These are phyloP conservation scores for Magallana gigas DNA, from an alignment of 1,140 invertebrate species.

Conservation along the genomic window DNA sequence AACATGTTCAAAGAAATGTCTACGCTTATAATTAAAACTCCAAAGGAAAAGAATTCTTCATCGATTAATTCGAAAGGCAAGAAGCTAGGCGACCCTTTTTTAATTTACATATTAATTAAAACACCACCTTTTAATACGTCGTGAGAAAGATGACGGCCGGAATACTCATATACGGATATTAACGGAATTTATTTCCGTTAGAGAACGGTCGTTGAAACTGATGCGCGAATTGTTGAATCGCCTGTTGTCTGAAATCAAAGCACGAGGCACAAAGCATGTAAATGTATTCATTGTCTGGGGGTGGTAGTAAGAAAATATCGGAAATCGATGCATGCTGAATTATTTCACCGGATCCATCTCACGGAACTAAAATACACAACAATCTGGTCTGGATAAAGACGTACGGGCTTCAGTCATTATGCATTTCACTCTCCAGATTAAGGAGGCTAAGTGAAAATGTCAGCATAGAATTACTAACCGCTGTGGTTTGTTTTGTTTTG, in stretches of 20 bases:
- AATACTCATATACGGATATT: background rate
- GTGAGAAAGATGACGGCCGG: background rate
- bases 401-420: background rate
- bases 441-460: too few relatives aligned
- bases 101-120: too few relatives aligned
- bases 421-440: too few relatives aligned
- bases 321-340: background rate
- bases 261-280: background rate
- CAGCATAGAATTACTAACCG: too few relatives aligned
- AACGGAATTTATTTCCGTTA: conserved; percentile 13
- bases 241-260: background rate
- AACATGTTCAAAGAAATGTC: too few relatives aligned
- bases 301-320: background rate
- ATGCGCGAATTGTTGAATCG: background rate
- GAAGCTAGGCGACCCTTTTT: too few relatives aligned
- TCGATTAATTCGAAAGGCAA: too few relatives aligned
- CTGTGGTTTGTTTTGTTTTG: too few relatives aligned
- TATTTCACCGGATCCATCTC: background rate
- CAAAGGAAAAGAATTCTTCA: too few relatives aligned
- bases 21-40: too few relatives aligned
- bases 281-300: background rate
- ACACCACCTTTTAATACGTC: too few relatives aligned
- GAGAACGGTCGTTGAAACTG: background rate
- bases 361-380: background rate
- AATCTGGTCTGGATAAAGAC: background rate